Base-by-base conservation (phyloP, 2,113 vertebrate species). In the Pseudorectes ferrugineus region DNA sequence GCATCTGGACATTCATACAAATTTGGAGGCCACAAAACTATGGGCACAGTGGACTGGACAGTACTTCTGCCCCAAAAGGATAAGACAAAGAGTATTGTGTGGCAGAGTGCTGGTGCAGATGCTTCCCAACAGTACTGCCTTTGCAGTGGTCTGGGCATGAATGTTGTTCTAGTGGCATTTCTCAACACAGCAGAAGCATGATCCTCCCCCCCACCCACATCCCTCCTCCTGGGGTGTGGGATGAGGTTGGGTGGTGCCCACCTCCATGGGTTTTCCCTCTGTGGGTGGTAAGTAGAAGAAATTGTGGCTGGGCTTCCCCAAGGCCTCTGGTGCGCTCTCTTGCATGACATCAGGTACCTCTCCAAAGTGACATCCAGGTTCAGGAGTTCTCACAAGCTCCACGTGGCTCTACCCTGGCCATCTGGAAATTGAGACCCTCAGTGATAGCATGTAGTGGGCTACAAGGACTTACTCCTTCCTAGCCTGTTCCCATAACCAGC, bases 381-480 rank as follows among this genome's bases (percentile, higher is more conserved):
- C 25, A 40, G 51, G 20, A 51, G 5, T 20, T 42, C 14, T 55
- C 20, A 23, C 11, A 68, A 35, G 14, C 2, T 42, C 12, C 68
- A 9, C 0, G 0, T 17, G 8, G 3, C 22, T 89, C 24, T 38
- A 19, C 10, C 16, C 4, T 33, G 25, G 8, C 6, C 19, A 28
- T 26, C 11, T 76, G 33, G 40, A 54, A 24, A 14, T 0, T 54
- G 35, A 73, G 12, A 14, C 3, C 8, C 4, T 36, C 38, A 62
- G 28, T 4, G 0, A n/a, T 29, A 25, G 31, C 0, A 0, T 15
- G 7, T 3, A 36, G 24, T 7, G 8, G 28, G 6, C 40, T 54
- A 31, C 15, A 68, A 63, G 40, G 43, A 17, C 8, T 48, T 40
- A 24, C 15, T 63, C 2, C 6, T 2, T 76, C 21, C 24, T 43